Conservation (phyloP, 1,140 invertebrate species). For the Neelides sp. region DNA sequence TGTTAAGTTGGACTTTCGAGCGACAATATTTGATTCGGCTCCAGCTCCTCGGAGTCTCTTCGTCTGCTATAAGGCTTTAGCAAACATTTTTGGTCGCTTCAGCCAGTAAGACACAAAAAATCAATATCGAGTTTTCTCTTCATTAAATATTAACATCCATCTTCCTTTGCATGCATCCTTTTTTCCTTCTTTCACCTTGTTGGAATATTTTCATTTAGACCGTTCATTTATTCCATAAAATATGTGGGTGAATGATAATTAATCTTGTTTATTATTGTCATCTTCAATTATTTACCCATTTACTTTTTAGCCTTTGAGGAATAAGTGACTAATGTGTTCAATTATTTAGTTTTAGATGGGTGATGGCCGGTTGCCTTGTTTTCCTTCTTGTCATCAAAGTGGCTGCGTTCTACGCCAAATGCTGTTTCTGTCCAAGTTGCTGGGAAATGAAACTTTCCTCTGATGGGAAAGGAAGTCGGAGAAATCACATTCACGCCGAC, state of each 20-base stretch:
- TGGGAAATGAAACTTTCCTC: too few relatives aligned
- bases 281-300: too few relatives aligned
- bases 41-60: conserved; percentile 49
- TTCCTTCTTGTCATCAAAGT: conserved; percentile 17
- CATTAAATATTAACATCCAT: too few relatives aligned
- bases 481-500: conserved; percentile 32
- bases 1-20: conserved; percentile 46
- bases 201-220: too few relatives aligned
- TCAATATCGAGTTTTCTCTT: conserved; percentile 27
- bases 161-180: too few relatives aligned
- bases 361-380: conserved; percentile 13
- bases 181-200: too few relatives aligned
- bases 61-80: conserved; percentile 45
- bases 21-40: conserved; percentile 62
- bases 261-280: too few relatives aligned
- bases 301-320: too few relatives aligned
- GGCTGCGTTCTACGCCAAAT: conserved; percentile 12
- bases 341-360: conserved; percentile 4
- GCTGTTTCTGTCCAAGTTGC: not conserved
- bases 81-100: conserved; percentile 42
- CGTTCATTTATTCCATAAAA: too few relatives aligned
- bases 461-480: conserved; percentile 33
- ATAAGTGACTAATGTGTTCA: too few relatives aligned
- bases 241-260: too few relatives aligned
- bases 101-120: conserved; percentile 29